Evolutionary conservation across 2,113 vertebrate species (phyloP).

Genomic region (Genyomyrus donnyi): DNA sequence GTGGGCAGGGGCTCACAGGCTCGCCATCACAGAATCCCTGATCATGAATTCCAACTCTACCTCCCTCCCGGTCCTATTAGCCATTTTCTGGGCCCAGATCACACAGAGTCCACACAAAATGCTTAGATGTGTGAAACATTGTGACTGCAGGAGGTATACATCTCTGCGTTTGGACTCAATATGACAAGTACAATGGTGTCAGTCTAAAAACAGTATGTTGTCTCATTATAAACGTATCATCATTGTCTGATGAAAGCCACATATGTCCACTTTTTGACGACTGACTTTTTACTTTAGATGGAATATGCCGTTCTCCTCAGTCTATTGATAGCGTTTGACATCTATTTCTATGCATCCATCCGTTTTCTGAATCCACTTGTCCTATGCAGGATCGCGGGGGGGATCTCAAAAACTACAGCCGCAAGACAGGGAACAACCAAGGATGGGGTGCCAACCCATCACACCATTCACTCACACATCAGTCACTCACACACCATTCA

Average conservation of each 20-base stretch:
- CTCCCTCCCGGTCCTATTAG: neutral
- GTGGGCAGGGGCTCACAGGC: neutral
- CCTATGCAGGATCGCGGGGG: neutral
- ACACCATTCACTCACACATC: no score
- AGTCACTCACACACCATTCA: no score
- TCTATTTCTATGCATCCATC: neutral
- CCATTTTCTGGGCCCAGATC: neutral
- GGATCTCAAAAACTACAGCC: no score
- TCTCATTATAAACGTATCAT: neutral
- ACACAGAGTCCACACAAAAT: neutral
- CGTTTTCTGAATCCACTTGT: neutral
- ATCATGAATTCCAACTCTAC: neutral
- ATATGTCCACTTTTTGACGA: neutral
- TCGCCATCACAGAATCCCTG: neutral
- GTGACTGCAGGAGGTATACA: neutral
- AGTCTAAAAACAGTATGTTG: neutral
- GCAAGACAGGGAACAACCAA: no score
- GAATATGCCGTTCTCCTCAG: neutral
- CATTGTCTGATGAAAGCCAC: neutral
- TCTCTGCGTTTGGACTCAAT: neutral
- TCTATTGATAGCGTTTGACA: neutral
- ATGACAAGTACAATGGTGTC: neutral
- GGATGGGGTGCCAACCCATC: no score
- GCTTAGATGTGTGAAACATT: neutral
- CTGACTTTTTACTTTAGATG: neutral